These are phyloP conservation scores for Nephrotoma guestfalica DNA, from an alignment of 2,888 invertebrate species.

Conservation along the genomic window DNA sequence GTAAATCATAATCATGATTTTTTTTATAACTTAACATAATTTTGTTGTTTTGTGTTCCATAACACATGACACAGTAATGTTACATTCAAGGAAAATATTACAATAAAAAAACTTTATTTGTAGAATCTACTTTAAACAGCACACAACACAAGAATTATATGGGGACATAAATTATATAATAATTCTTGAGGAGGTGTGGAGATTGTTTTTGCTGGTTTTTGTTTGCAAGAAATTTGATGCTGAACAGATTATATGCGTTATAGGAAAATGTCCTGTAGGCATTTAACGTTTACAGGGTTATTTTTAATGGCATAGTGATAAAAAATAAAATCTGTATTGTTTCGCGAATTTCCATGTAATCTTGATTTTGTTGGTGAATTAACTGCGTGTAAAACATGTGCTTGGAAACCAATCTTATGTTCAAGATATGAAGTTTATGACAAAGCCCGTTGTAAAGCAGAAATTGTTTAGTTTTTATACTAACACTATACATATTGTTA, in stretches of 20 bases:
- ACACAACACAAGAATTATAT: not conserved
- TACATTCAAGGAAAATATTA: not conserved
- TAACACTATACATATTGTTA: too few relatives aligned
- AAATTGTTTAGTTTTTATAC: too few relatives aligned
- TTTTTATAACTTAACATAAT: not conserved
- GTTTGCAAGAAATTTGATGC: not conserved
- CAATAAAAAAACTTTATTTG: not conserved
- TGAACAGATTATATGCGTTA: not conserved
- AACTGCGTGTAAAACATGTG: too few relatives aligned
- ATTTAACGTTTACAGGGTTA: not conserved
- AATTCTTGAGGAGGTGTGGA: not conserved
- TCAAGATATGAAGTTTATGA: too few relatives aligned
- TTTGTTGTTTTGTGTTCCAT: not conserved
- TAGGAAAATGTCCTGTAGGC: not conserved
- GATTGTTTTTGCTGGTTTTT: not conserved
- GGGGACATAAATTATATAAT: not conserved
- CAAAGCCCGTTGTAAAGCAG: too few relatives aligned
- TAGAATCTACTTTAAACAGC: not conserved
- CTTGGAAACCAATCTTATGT: too few relatives aligned
- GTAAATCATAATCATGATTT: not conserved
- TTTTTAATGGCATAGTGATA: not conserved
- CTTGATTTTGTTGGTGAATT: too few relatives aligned
- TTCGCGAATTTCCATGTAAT: not conserved
- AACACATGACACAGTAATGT: not conserved
- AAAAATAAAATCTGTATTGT: not conserved